Evolutionary conservation across 2,797 vertebrate genomes (phyloP), one percentile per base, ranked within the genome.

Genomic region (Australoheros facetus): DNA sequence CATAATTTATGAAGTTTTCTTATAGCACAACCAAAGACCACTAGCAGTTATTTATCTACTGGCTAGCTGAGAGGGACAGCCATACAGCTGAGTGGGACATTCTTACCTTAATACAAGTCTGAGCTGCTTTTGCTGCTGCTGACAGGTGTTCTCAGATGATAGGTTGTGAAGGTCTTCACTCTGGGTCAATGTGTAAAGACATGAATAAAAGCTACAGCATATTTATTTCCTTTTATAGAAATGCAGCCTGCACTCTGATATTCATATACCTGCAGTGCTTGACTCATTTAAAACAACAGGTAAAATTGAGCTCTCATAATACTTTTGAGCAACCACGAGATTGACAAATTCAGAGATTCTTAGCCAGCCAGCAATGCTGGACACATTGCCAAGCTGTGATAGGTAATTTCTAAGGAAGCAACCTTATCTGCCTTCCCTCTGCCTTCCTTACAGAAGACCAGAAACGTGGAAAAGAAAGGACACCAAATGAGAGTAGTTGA

Each of bases 1-100:
- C 88, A 80, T 93, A 92, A 95, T 95, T 95, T 93, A 94, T 92
- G 86, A 88, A 51, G 39, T 70, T 39, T n/a, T 80, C 87, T 90
- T 75, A 56, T 66, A 56, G 82, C 73, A 89, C 81, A 73, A 85
- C 74, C 84, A 90, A 83, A 87, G 86, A 88, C 84, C 85, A 69
- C 76, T 83, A 87, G 85, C 87, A 73, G 82, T 88, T 0, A 2
- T 88, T 79, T 71, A 79, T 83, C 70, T 37, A 45, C 28, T 60
- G 53, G 74, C 56, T 53, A 74, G 71, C 81, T 72, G 59, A 64
- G 66, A 23, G 23, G 74, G 74, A 60, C 53, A 54, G 48, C 64
- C 56, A 26, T 51, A 58, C 60, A 79, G 78, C 75, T 78, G 55
- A 73, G 70, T 57, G 79, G 80, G 79, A 80, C 80, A 82, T 59